A percentile compares a stretch with the other conserved stretches of the same genome.
phyloP scores from a whole-genome alignment of 2,888 invertebrate genomes.

The Serripes groenlandicus region DNA sequence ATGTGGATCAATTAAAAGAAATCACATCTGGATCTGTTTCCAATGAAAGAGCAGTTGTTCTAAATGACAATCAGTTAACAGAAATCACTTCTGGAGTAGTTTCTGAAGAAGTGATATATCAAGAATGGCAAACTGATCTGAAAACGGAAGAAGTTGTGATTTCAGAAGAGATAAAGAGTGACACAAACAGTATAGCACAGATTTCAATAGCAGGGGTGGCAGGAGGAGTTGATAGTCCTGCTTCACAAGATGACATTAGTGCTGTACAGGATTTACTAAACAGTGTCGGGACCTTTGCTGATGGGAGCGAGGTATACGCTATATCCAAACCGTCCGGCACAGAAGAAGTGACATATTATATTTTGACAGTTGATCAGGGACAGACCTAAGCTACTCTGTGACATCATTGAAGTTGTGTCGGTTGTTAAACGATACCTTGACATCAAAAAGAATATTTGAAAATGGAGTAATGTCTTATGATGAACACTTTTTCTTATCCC shows the following conservation, averaged over 20 bases:
- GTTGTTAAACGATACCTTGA: no score
- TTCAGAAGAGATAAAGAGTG: neutral
- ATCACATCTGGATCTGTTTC: constrained; percentile 13
- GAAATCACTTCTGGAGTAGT: constrained; percentile 23
- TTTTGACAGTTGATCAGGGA: neutral
- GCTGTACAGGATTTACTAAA: neutral
- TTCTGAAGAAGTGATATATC: neutral
- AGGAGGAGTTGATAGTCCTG: neutral
- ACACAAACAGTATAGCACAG: neutral
- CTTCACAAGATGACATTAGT: neutral
- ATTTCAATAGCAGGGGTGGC: neutral
- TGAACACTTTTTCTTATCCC: neutral
- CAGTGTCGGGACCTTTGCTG: neutral
- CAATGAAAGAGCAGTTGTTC: constrained; percentile 20
- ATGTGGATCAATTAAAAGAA: constrained; percentile 38
- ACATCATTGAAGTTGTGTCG: no score
- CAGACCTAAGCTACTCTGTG: neutral
- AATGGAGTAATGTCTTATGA: no score
- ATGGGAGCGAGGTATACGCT: neutral
- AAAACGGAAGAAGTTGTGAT: neutral
- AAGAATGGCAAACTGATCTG: neutral
- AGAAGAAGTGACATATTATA: constrained; percentile 18
- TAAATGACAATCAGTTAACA: constrained; percentile 43
- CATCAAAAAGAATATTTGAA: no score
- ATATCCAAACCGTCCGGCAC: neutral